A percentile compares a stretch with the other conserved stretches of the same genome.
Conservation (phyloP, 2,113 vertebrate genomes). For the Thalassarche chlororhynchos region DNA sequence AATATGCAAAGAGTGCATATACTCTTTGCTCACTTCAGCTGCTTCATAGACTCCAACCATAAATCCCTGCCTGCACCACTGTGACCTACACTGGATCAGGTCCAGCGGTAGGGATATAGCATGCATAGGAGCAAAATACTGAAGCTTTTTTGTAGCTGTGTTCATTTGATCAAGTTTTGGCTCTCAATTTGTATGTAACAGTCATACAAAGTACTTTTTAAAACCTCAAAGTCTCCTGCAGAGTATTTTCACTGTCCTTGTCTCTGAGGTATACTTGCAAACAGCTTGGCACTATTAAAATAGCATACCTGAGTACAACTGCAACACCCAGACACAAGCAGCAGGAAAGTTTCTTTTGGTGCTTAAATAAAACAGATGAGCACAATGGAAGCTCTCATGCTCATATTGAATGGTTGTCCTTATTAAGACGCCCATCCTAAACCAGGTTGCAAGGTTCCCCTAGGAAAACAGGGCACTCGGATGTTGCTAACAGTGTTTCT, state of each 20-base stretch:
- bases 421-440: background rate
- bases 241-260: background rate
- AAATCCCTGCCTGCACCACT: background rate
- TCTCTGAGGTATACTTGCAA: background rate
- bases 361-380: background rate
- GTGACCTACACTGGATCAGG: background rate
- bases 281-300: background rate
- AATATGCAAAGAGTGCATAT: background rate
- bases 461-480: background rate
- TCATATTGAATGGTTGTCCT: fast-evolving
- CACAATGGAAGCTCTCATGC: background rate
- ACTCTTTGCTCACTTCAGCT: background rate
- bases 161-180: background rate
- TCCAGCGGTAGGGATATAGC: background rate
- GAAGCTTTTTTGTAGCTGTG: background rate
- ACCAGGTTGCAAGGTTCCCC: background rate
- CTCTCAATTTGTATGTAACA: background rate
- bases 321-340: background rate
- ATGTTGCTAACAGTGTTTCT: background rate
- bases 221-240: background rate
- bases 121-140: background rate
- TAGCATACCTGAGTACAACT: background rate
- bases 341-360: background rate
- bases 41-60: background rate
- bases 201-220: background rate